These are phyloP conservation scores for Crocodylus rhombifer DNA, from an alignment of 2,797 vertebrate genomes.

Conservation along the genomic window DNA sequence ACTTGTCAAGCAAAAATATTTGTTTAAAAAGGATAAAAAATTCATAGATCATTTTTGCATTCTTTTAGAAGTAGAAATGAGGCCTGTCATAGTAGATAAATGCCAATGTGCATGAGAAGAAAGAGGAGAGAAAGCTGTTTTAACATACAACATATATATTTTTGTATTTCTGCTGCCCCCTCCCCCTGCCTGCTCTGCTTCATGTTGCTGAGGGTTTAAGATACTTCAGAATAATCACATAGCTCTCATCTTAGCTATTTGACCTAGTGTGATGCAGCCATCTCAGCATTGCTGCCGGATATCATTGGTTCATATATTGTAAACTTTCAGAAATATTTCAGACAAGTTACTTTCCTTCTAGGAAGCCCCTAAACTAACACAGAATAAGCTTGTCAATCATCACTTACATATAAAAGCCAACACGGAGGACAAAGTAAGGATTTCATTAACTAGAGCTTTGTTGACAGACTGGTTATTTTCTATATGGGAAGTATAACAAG, in stretches of 20 bases:
- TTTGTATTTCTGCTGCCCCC: neutral
- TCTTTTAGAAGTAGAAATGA: slow-evolving; percentile 65
- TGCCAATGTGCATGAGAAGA: neutral
- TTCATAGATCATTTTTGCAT: slow-evolving; percentile 70
- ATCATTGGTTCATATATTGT: neutral
- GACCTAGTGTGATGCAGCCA: neutral
- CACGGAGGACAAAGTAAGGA: slow-evolving; percentile 23
- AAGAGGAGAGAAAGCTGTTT: neutral
- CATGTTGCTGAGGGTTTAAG: neutral
- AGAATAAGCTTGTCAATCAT: slow-evolving; percentile 69
- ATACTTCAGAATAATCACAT: fast-evolving
- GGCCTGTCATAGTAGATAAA: slow-evolving; percentile 65
- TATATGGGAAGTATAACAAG: slow-evolving; percentile 26
- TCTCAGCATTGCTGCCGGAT: neutral
- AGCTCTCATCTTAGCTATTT: neutral
- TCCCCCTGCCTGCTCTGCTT: neutral
- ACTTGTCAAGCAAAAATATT: slow-evolving; percentile 71
- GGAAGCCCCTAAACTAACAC: slow-evolving; percentile 39
- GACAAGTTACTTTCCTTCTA: slow-evolving; percentile 36
- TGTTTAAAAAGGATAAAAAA: slow-evolving; percentile 76
- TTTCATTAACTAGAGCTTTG: slow-evolving; percentile 56
- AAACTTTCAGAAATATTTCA: slow-evolving; percentile 52
- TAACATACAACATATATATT: neutral
- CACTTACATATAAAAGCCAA: slow-evolving; percentile 63
- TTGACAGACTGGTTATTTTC: slow-evolving; percentile 70